Evolutionary conservation across 2,797 vertebrate genomes (phyloP), one percentile per base, ranked within the genome.

Genomic region (Gallirallus australis): DNA sequence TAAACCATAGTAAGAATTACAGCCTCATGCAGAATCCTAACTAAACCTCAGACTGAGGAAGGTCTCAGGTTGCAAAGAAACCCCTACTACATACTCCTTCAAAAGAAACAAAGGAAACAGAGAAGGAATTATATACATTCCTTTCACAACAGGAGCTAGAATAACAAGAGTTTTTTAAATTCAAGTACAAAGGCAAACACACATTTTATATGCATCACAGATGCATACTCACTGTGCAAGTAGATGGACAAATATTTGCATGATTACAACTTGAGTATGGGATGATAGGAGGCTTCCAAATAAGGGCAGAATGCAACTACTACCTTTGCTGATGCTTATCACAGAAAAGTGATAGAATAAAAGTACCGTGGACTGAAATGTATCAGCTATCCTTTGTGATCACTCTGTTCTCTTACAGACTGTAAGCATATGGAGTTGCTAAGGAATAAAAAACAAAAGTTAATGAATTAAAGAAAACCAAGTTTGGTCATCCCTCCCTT

Each of bases 391-490:
- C 75, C 47, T 35, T 52, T 52, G 12, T 31, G 33, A 94, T 53
- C 28, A 42, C 24, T 71, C 37, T 48, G 8, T 56, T 82, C 15
- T 66, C n/a, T 63, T 50, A 52, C 20, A 73, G 12, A 68, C 64
- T 77, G 73, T 50, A 82, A 93, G 83, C 20, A 77, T 24, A 77
- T 0, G 2, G 50, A 53, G 50, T 20, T 78, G 12, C 17, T 71
- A 87, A 42, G 17, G 42, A 91, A 64, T 71, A 56, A 71, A 93
- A 85, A 27, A 2, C 12, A 66, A 84, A 93, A 28, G 15, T 68
- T 77, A 73, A 73, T 20, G 16, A 93, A 64, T 15, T 75, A 9
- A 92, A 89, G 27, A 85, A 85, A 89, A 40, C 5, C 9, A 89
- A 75, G 24, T 71, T 20, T 75, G 16, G 24, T 21, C 40, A 81